phyloP scores from a whole-genome alignment of 2,113 vertebrate genomes.

The Antigone vipio region DNA sequence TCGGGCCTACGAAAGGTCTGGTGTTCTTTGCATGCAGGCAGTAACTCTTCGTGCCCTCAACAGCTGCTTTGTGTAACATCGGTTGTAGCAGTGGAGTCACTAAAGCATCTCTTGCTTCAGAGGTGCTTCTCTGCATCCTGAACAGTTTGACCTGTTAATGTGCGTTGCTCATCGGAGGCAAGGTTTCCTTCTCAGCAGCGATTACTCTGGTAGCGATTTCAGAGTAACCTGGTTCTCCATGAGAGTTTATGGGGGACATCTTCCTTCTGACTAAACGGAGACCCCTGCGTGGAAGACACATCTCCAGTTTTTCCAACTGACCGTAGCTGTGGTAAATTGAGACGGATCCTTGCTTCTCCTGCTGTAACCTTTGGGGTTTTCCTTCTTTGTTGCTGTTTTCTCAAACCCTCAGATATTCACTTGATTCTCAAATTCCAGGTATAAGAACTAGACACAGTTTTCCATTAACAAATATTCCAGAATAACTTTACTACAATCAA shows the following conservation, averaged over 20 bases:
- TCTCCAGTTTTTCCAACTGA: not conserved
- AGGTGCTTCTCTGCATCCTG: not conserved
- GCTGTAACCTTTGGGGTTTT: not conserved
- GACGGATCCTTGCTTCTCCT: not conserved
- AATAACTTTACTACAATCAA: not conserved
- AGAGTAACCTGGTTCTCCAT: not conserved
- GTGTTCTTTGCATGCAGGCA: not conserved
- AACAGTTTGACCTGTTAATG: not conserved
- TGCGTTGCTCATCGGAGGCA: rapidly evolving
- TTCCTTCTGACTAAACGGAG: not conserved
- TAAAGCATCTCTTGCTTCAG: not conserved
- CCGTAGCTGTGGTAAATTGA: not conserved
- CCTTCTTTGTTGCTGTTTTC: not conserved
- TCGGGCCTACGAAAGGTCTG: not conserved
- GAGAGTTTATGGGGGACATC: not conserved
- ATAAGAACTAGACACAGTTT: rapidly evolving
- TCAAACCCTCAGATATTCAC: not conserved
- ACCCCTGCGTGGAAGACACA: not conserved
- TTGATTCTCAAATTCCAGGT: not conserved
- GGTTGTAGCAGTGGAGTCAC: not conserved
- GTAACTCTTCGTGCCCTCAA: not conserved
- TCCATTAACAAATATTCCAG: not conserved
- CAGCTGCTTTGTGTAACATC: rapidly evolving
- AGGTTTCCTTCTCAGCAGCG: not conserved
- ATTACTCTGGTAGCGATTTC: not conserved